Evolutionary conservation across 2,888 invertebrate genomes (phyloP), one percentile per base, ranked within the genome.

Genomic region (Xanthia icteritia): DNA sequence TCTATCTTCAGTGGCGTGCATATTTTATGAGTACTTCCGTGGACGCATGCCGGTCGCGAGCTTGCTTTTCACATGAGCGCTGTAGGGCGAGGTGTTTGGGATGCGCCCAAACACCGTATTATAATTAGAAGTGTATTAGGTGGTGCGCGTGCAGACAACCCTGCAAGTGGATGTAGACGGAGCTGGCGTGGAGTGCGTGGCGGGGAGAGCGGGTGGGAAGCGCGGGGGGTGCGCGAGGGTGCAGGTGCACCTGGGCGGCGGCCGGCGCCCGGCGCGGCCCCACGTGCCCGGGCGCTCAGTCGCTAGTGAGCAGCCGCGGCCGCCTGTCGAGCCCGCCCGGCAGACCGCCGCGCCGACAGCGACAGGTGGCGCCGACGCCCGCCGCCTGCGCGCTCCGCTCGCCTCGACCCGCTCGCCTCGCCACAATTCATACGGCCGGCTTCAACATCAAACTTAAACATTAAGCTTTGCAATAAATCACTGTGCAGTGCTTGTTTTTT

Each of bases 171-270:
- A 78, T 88, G 91, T 88, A 89, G 88, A 84, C 83, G 79, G 82
- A 61, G 81, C 76, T 68, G 77, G 85, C 58, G 76, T 77, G 63
- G 82, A 39, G 84, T 66, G 87, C 79, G 81, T 77, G 68, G 77
- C 36, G 66, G 79, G 76, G 85, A 77, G 89, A 85, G 90, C 90
- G 95, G 94, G 94, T 92, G 93, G 93, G 54, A 15, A 9, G 84
- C 58, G 71, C 39, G 79, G 61, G 82, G 82, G 84, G 86, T 84
- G 89, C 86, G 90, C 90, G 91, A 90, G 91, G 91, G 93, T 90
- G 94, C 92, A 91, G 91, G 93, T 95, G 95, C 95, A 95, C 94
- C 94, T 95, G 95, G 95, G 95, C 94, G 95, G 95, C 94, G 94
- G 93, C 91, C 93, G 94, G 92, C 92, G 91, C 92, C 91, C 91